Conservation (phyloP, 2,797 vertebrate genomes). For the Oreonectes daqikongensis region DNA sequence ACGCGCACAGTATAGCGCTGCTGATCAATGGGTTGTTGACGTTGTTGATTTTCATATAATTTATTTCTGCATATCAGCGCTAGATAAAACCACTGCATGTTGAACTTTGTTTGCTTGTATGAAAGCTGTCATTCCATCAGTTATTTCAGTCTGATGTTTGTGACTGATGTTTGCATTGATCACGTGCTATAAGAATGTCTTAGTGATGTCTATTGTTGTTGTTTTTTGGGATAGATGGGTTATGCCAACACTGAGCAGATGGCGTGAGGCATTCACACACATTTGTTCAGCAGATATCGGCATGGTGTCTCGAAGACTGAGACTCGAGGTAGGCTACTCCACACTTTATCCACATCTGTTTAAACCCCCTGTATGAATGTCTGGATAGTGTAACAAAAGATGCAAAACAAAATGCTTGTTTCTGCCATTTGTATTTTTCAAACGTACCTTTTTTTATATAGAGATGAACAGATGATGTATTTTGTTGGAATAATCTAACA, state of each 20-base stretch:
- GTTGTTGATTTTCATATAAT: too few species aligned
- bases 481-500: conserved; percentile 75
- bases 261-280: conserved; percentile 84
- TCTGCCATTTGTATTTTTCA: conserved; percentile 79
- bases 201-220: background rate
- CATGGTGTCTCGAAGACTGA: conserved; percentile 80
- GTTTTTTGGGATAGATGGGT: conserved; percentile 82
- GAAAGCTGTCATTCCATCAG: background rate
- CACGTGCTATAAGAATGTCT: background rate
- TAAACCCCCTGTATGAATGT: too few species aligned
- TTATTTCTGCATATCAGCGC: background rate
- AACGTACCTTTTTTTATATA: conserved; percentile 61
- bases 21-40: too few species aligned
- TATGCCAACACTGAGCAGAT: conserved; percentile 80
- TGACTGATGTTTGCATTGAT: background rate
- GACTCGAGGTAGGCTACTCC: too few species aligned
- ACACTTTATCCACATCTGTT: too few species aligned
- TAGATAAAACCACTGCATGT: background rate
- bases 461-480: conserved; percentile 72
- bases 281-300: conserved; percentile 90
- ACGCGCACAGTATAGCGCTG: too few species aligned
- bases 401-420: too few species aligned
- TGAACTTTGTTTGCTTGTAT: background rate
- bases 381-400: too few species aligned
- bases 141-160: conserved; percentile 2